A percentile compares a stretch with the other conserved stretches of the same genome.
Evolutionary conservation across 2,888 invertebrate species (phyloP).

Genomic region (Leuctra nigra): DNA sequence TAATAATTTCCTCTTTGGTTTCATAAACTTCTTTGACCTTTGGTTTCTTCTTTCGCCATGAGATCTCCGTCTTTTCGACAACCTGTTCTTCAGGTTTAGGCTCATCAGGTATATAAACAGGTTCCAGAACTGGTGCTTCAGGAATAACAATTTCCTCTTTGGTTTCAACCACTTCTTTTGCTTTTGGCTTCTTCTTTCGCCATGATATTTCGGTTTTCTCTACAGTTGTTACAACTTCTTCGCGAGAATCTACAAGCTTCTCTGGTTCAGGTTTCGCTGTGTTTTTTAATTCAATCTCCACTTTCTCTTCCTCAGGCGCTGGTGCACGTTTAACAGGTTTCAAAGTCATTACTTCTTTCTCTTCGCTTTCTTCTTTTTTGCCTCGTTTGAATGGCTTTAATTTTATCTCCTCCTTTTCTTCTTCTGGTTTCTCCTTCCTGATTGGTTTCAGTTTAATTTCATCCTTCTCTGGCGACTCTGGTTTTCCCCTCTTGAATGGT

Average conservation of each 20-base stretch:
- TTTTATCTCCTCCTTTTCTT: conserved; percentile 33
- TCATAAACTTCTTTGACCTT: not conserved
- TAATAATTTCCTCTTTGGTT: conserved; percentile 7
- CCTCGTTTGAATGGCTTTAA: conserved; percentile 44
- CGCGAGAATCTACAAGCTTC: conserved; percentile 31
- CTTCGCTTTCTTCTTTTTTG: conserved; percentile 37
- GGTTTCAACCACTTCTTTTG: not conserved
- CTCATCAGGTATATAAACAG: not conserved
- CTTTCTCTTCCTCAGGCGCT: conserved; percentile 10
- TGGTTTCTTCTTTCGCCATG: conserved; percentile 14
- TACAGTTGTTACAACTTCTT: conserved; percentile 29
- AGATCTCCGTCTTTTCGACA: conserved; percentile 4
- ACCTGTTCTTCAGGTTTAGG: not conserved
- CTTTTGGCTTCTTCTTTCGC: conserved; percentile 11
- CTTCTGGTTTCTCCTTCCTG: conserved; percentile 33
- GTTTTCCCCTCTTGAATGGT: conserved; percentile 15
- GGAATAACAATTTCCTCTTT: conserved; percentile 18
- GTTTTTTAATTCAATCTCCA: conserved; percentile 22
- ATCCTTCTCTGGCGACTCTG: conserved; percentile 23
- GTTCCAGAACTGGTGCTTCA: conserved; percentile 9
- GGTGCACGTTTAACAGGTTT: conserved; percentile 28
- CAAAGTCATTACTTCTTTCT: conserved; percentile 31
- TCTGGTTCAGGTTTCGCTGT: too few relatives aligned
- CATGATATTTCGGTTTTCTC: conserved; percentile 10
- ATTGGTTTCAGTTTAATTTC: conserved; percentile 23